These are phyloP conservation scores for Mallotus villosus DNA, from an alignment of 2,797 vertebrate genomes.

Conservation along the genomic window DNA sequence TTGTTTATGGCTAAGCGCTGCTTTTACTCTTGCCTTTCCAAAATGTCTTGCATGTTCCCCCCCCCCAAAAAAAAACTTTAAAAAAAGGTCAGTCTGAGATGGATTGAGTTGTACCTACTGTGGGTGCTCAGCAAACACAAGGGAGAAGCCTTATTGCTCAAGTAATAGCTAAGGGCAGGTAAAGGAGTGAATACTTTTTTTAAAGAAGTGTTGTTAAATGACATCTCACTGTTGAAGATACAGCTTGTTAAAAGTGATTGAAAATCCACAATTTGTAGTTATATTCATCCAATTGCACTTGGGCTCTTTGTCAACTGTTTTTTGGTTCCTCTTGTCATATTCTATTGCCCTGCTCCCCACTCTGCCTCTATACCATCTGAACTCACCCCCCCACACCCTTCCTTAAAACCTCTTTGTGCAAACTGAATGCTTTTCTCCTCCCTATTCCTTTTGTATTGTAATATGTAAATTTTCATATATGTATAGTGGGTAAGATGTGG, in stretches of 20 bases:
- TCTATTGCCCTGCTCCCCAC: conserved; percentile 61
- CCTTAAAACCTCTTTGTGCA: conserved; percentile 72
- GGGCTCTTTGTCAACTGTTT: conserved; percentile 74
- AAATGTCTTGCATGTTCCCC: conserved; percentile 72
- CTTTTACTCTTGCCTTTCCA: conserved; percentile 51
- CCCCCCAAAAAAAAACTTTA: neutral
- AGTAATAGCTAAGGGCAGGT: conserved; percentile 33
- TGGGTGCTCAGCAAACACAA: conserved; percentile 53
- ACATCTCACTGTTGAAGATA: conserved; percentile 70
- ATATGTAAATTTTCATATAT: conserved; percentile 84
- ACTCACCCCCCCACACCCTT: conserved; percentile 50
- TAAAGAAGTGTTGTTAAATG: conserved; percentile 51
- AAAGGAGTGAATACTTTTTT: conserved; percentile 32
- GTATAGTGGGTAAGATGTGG: conserved; percentile 85
- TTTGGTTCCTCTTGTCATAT: conserved; percentile 67
- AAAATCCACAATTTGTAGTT: conserved; percentile 72
- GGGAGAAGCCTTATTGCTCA: conserved; percentile 49
- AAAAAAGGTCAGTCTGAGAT: conserved; percentile 46
- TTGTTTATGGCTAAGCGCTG: conserved; percentile 31
- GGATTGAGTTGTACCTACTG: conserved; percentile 56
- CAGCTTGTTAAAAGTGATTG: conserved; percentile 67
- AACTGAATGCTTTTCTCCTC: conserved; percentile 77
- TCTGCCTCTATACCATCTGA: conserved; percentile 56
- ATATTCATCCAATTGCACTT: conserved; percentile 78
- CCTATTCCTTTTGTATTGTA: conserved; percentile 82